A percentile compares a stretch with the other conserved stretches of the same genome.
Evolutionary conservation across 2,113 vertebrate species (phyloP).

Genomic region (Pseudorectes ferrugineus): DNA sequence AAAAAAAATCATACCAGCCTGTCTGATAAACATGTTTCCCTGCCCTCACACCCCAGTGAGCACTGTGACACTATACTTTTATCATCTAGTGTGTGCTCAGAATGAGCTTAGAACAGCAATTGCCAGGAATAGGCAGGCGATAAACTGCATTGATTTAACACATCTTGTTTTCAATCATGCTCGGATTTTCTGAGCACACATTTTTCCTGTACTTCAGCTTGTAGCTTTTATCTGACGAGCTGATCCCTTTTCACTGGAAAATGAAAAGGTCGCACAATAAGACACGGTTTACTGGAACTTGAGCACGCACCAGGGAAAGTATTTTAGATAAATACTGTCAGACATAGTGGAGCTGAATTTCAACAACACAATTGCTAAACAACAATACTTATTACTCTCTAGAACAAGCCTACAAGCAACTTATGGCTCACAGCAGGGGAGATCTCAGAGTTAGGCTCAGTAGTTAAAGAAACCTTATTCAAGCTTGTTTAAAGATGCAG

Average conservation of each 20-base stretch:
- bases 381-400: conserved; percentile 83
- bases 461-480: conserved; percentile 42
- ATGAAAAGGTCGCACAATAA: conserved; percentile 89
- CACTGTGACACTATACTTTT: conserved; percentile 80
- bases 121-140: conserved; percentile 83
- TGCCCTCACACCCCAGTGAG: conserved; percentile 73
- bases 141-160: conserved; percentile 89
- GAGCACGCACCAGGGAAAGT: conserved; percentile 82
- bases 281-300: conserved; percentile 87
- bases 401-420: conserved; percentile 74
- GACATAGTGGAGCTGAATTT: conserved; percentile 83
- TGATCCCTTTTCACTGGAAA: conserved; percentile 84
- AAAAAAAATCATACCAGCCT: conserved; percentile 52
- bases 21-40: conserved; percentile 81
- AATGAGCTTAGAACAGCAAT: conserved; percentile 85
- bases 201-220: conserved; percentile 83
- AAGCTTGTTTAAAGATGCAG: conserved; percentile 38
- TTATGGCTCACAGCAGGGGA: conserved; percentile 72
- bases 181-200: conserved; percentile 84
- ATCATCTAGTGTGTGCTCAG: conserved; percentile 82
- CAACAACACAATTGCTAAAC: conserved; percentile 81
- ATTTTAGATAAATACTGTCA: conserved; percentile 90
- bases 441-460: conserved; percentile 22
- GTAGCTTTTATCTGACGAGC: conserved; percentile 87
- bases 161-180: conserved; percentile 89